These are phyloP conservation scores for Cryptophagus acutangulus DNA, from an alignment of 2,888 invertebrate genomes.

Conservation along the genomic window DNA sequence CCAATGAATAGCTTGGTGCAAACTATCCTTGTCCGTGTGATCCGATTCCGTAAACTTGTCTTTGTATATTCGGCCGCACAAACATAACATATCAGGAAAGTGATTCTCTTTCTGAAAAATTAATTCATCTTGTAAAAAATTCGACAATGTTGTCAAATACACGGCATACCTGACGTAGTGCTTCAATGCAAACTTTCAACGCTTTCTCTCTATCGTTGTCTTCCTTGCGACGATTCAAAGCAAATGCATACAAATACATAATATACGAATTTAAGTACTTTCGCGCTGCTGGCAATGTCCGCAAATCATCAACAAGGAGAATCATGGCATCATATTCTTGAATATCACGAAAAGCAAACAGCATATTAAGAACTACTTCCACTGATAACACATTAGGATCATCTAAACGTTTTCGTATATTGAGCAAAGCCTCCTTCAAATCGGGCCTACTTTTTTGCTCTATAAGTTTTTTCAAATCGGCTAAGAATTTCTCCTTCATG, in stretches of 20 bases:
- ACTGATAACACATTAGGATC: constrained; percentile 95
- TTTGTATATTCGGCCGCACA: constrained; percentile 96
- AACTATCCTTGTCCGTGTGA: constrained; percentile 80
- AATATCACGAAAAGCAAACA: constrained; percentile 86
- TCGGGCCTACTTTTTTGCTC: constrained; percentile 83
- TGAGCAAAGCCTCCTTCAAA: constrained; percentile 72
- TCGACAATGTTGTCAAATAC: background rate
- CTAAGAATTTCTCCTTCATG: constrained; percentile 94
- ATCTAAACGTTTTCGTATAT: constrained; percentile 88
- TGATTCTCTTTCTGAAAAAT: constrained; percentile 74
- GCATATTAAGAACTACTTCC: constrained; percentile 91
- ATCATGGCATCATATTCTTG: constrained; percentile 98
- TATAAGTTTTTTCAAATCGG: constrained; percentile 87
- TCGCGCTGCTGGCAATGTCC: constrained; percentile 81
- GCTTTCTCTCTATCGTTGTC: constrained; percentile 94
- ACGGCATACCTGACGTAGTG: constrained; percentile 61
- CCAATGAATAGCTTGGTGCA: constrained; percentile 94
- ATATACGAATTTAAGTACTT: constrained; percentile 88
- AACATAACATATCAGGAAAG: constrained; percentile 95
- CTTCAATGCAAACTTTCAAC: constrained; percentile 83
- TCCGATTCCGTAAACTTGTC: constrained; percentile 96
- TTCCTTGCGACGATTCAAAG: constrained; percentile 89
- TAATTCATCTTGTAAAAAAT: background rate
- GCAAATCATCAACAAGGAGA: constrained; percentile 88
- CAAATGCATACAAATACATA: constrained; percentile 92